Evolutionary conservation across 2,113 vertebrate genomes (phyloP).

Genomic region (Python bivittatus): DNA sequence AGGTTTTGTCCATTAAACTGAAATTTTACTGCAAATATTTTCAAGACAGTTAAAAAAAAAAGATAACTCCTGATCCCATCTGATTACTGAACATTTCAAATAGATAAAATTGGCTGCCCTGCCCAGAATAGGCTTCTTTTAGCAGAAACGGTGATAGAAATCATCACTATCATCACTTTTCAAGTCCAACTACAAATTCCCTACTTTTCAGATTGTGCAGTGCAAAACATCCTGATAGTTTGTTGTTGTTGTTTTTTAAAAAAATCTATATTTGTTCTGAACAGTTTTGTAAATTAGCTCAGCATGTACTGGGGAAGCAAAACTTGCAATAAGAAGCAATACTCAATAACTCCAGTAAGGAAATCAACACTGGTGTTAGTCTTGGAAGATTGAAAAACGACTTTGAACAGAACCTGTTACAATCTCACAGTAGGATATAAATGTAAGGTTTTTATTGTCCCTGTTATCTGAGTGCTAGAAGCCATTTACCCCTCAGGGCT

Average conservation of each 20-base stretch:
- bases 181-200: neutral
- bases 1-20: neutral
- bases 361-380: neutral
- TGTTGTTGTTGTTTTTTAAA: neutral
- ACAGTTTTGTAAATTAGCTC: neutral
- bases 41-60: neutral
- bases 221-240: neutral
- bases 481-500: slow-evolving; percentile 13
- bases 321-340: neutral
- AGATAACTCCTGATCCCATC: neutral
- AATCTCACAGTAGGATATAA: slow-evolving; percentile 20
- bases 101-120: neutral
- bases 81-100: neutral
- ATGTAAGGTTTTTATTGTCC: slow-evolving; percentile 12
- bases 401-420: slow-evolving; percentile 16
- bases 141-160: neutral
- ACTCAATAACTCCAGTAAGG: slow-evolving; percentile 2
- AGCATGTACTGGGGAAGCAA: neutral
- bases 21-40: neutral
- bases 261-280: neutral
- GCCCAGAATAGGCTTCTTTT: neutral
- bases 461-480: slow-evolving; percentile 21
- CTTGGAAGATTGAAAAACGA: neutral
- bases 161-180: neutral
- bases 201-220: neutral